Evolutionary conservation across 2,797 vertebrate genomes (phyloP).

Genomic region (Tokudaia muenninki): DNA sequence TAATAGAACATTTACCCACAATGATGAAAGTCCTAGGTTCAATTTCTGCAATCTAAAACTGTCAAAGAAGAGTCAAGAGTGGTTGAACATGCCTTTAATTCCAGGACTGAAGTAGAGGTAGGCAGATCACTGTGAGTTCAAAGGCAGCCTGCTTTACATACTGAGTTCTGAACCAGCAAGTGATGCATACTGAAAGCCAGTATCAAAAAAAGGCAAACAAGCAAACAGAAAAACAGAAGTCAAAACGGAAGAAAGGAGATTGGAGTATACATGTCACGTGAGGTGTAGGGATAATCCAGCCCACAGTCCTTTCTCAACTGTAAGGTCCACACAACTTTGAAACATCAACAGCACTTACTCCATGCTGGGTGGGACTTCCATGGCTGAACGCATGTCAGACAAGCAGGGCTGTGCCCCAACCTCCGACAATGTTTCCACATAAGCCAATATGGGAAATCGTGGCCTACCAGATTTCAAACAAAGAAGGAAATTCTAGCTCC

Average conservation of each 20-base stretch:
- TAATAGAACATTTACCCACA: not conserved
- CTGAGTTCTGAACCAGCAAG: not conserved
- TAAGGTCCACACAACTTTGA: conserved; percentile 45
- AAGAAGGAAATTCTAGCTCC: conserved; percentile 43
- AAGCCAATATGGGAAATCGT: conserved; percentile 21
- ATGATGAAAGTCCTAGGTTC: not conserved
- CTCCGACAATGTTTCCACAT: not conserved
- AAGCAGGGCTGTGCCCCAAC: not conserved
- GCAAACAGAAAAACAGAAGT: no score
- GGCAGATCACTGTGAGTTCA: not conserved
- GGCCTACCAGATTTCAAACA: conserved; percentile 3
- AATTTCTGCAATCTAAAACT: not conserved
- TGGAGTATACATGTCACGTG: not conserved
- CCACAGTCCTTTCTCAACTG: not conserved
- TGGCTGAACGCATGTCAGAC: not conserved
- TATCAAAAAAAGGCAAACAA: not conserved
- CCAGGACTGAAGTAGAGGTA: not conserved
- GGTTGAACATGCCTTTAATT: not conserved
- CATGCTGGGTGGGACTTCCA: not conserved
- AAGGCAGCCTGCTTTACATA: not conserved
- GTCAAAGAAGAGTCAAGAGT: not conserved
- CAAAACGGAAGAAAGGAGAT: not conserved
- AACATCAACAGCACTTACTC: not conserved
- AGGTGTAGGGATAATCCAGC: conserved; percentile 25
- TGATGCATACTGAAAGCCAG: not conserved